Conservation (phyloP, 2,888 invertebrate species). For the Heteromyza rotundicornis region DNA sequence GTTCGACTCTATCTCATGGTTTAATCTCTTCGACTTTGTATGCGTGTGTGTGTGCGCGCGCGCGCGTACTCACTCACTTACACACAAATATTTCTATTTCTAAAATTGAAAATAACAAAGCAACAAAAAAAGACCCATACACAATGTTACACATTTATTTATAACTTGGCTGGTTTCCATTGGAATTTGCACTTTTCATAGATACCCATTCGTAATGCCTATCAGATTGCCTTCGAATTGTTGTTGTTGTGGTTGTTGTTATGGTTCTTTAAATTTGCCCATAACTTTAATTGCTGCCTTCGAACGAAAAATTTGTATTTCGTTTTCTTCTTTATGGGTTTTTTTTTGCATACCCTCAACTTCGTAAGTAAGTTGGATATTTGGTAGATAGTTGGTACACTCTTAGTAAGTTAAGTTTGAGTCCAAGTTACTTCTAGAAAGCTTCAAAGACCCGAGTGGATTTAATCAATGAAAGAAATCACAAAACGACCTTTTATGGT, state of each 20-base stretch:
- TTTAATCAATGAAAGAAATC: too few species aligned
- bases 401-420: too few species aligned
- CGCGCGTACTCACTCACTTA: background rate
- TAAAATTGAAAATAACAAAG: too few species aligned
- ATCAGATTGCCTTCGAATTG: slow-evolving; percentile 22
- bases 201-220: slow-evolving; percentile 3
- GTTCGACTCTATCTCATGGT: slow-evolving; percentile 13
- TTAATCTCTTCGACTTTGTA: slow-evolving; percentile 16
- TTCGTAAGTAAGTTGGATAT: too few species aligned
- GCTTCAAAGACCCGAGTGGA: too few species aligned
- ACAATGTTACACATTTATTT: background rate
- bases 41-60: background rate
- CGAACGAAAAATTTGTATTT: background rate
- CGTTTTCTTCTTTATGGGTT: slow-evolving; percentile 1
- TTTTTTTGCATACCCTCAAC: too few species aligned
- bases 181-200: slow-evolving; percentile 14
- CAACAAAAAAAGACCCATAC: too few species aligned
- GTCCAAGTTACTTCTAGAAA: too few species aligned
- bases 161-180: slow-evolving; percentile 2
- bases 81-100: too few species aligned
- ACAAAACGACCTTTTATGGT: too few species aligned
- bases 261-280: slow-evolving; percentile 14
- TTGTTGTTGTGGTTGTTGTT: slow-evolving; percentile 5
- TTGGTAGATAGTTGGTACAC: too few species aligned
- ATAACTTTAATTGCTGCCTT: slow-evolving; percentile 19